Base-by-base conservation (phyloP, 2,113 vertebrate genomes). In the Desmodus rotundus region DNA sequence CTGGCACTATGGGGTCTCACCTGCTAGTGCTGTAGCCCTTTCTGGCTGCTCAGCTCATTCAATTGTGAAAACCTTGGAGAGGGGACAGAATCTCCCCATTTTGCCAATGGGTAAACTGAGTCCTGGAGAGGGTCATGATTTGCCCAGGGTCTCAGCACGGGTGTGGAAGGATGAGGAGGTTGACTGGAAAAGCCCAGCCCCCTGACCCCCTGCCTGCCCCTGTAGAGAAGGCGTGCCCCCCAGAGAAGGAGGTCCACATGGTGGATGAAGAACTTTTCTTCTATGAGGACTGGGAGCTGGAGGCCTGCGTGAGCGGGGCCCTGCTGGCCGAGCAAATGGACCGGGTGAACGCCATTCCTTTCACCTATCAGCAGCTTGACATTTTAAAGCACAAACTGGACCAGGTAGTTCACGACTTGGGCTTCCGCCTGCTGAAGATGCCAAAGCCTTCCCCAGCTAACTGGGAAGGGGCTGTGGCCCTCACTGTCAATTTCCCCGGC, bases 371-470 rank as follows among this genome's bases (percentile, higher is more conserved):
- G 1, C 98, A 99, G 11, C 65, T 98, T 33, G 3, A 2, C 6
- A 43, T 96, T 45, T 33, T 99, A 0, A 99, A 98, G 96, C 15
- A 1, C 0, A 85, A 92, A 9, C 50, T 99, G 72, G 96, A 98
- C 3, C 1, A 98, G 98, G 98, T 98, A 96, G 87, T 4, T 7
- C 9, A 14, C 13, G 9, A 3, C 28, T 5, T 0, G 4, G 19
- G 28, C 4, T 56, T 31, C 63, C 1, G 0, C 26, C 47, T 4
- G 17, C 22, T 36, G 0, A 7, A 24, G 3, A 2, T 0, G 16
- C 24, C 5, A 1, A 1, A 4, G 38, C 24, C 1, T 0, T 3
- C 20, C 22, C 33, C 19, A 8, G 28, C 31, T 7, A 0, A 16
- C 36, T 2, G 7, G 2, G 43, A 26, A 3, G 6, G 2, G 43